Percentiles rank a stretch among this genome's conserved stretches.
phyloP scores from a whole-genome alignment of 30 jellyfish, hydroid and myxozoan genomes.

The Kudoa iwatai region DNA sequence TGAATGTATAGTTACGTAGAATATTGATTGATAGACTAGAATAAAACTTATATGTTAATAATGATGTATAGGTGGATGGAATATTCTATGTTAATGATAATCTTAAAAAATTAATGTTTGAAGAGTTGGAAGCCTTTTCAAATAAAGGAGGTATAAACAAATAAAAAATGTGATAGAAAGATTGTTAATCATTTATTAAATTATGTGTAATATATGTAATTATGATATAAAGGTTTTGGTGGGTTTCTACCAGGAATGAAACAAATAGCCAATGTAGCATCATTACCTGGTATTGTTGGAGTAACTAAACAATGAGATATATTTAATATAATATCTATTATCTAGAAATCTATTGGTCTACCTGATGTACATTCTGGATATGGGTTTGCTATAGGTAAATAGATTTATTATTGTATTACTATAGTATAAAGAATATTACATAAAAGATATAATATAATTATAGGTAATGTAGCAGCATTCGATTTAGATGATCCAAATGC shows the following conservation, averaged over 20 bases:
- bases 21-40: background rate
- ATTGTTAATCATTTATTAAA: background rate
- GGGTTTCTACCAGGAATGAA: slow-evolving; percentile 74
- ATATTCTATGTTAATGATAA: slow-evolving; percentile 20
- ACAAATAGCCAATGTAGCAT: slow-evolving; percentile 74
- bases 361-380: slow-evolving; percentile 92
- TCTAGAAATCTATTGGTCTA: slow-evolving; percentile 47
- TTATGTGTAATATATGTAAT: background rate
- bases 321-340: background rate
- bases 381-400: slow-evolving; percentile 79
- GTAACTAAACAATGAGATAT: slow-evolving; percentile 2
- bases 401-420: background rate
- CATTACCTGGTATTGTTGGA: slow-evolving; percentile 77
- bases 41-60: background rate
- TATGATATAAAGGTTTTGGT: slow-evolving; percentile 13
- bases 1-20: slow-evolving; percentile 20
- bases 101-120: slow-evolving; percentile 33
- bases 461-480: slow-evolving; percentile 93
- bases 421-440: background rate
- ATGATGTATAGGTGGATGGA: slow-evolving; percentile 28
- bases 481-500: slow-evolving; percentile 56
- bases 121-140: slow-evolving; percentile 21
- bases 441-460: background rate
- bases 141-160: slow-evolving; percentile 16
- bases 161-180: background rate